Conservation (phyloP, 2,113 vertebrate genomes). For the Macrotus californicus region DNA sequence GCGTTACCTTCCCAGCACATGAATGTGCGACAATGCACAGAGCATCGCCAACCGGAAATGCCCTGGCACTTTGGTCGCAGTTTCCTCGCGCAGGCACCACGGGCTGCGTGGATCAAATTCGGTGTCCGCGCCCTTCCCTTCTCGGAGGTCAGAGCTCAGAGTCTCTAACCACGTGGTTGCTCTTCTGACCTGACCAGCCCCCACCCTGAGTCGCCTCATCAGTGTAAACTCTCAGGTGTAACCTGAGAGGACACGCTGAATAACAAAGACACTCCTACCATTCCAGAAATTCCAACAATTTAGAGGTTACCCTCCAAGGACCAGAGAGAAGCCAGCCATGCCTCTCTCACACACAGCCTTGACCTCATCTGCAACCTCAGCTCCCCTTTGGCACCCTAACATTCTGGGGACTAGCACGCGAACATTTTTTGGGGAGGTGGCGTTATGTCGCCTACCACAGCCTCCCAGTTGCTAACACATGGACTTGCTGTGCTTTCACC, state of each 20-base stretch:
- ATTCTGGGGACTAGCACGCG: neutral
- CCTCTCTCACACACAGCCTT: neutral
- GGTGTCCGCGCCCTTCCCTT: neutral
- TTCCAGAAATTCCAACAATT: neutral
- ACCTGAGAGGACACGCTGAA: neutral
- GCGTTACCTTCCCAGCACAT: neutral
- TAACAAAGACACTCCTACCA: neutral
- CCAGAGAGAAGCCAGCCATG: neutral
- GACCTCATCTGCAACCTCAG: neutral
- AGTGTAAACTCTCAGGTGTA: neutral
- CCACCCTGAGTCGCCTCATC: neutral
- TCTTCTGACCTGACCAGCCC: neutral
- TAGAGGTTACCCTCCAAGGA: neutral
- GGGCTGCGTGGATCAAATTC: neutral
- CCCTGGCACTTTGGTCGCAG: no score
- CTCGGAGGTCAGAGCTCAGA: neutral
- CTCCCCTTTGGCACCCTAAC: neutral
- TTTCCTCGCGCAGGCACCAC: neutral
- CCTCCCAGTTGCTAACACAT: neutral
- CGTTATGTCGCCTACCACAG: neutral
- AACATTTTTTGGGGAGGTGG: neutral
- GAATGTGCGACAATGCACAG: neutral
- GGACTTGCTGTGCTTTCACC: neutral
- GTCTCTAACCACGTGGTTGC: neutral
- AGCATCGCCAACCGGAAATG: accelerated